Base-by-base conservation (phyloP, 2,888 invertebrate species). In the Limnephilus lunatus region DNA sequence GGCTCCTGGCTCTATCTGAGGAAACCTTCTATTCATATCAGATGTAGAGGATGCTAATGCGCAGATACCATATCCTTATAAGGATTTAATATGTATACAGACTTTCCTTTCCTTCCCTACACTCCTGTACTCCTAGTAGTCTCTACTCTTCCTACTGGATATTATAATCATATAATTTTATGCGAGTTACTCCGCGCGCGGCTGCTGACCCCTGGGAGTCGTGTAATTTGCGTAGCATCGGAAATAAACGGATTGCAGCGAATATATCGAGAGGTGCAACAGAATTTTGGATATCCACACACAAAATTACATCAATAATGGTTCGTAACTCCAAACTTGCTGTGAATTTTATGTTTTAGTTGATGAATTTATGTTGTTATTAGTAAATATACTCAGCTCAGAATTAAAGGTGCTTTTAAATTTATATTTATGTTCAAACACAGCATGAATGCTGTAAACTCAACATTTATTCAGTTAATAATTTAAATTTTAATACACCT, bases 11-110 rank as follows among this genome's bases (percentile, higher is more conserved):
- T 90, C 83, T 82, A 15, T 82, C 81, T 85, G 81, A 44, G 35
- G 80, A 30, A 44, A 80, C 83, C 14, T 90, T 90, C 31, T 83
- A 90, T 90, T 32, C 48, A 90, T 82, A 90, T 82, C 53, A 44
- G 81, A 82, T 81, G 35, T 35, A n/a, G 32, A 30, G 85, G 90
- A 90, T 90, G 90, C 90, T 90, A 90, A 90, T 89, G 81, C 53
- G 25, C 44, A 35, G n/a, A 32, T 68, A 53, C 87, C 53, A 25
- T 68, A 68, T 9, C 82, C 12, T 31, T 12, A 32, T 44, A 48
- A 48, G 48, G 15, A 82, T 3, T 14, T 82, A 15, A 31, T 31
- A 82, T 19, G 30, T 30, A 14, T 32, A 31, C 32, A 32, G 7
- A 5, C 82, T 14, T 32, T 32, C 31, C 19, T 82, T 82, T 32